These are phyloP conservation scores for Dasysyrphus albostriatus DNA, from an alignment of 2,888 invertebrate genomes.

Conservation along the genomic window DNA sequence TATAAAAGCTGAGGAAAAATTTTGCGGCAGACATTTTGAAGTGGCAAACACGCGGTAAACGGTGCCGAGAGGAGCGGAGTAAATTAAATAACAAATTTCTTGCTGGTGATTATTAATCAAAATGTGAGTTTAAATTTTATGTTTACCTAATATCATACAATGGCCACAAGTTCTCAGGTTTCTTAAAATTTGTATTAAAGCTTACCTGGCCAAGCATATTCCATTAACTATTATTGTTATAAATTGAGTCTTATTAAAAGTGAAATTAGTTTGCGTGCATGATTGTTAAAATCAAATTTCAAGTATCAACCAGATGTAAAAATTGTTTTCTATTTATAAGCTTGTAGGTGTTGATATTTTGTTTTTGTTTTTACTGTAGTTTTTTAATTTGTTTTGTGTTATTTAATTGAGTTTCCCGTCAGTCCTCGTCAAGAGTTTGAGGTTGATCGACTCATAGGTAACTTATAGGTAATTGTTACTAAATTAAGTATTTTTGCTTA, in stretches of 20 bases:
- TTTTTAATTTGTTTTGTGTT: slow-evolving; percentile 19
- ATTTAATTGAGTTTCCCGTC: slow-evolving; percentile 12
- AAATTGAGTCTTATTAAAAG: not conserved
- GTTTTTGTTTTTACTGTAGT: slow-evolving; percentile 7
- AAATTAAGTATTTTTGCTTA: not conserved
- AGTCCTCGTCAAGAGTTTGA: slow-evolving; percentile 44
- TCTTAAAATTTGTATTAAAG: not conserved
- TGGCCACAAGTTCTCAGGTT: not conserved
- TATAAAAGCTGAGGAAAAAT: slow-evolving; percentile 61
- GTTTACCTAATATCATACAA: not conserved
- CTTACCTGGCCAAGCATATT: not conserved
- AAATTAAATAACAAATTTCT: slow-evolving; percentile 12
- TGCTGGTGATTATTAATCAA: slow-evolving; percentile 1
- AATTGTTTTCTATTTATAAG: slow-evolving; percentile 49
- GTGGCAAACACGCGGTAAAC: slow-evolving; percentile 32
- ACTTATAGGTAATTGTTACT: not conserved
- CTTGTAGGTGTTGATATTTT: slow-evolving; percentile 11
- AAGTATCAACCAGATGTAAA: slow-evolving; percentile 32
- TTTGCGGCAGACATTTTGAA: slow-evolving; percentile 44
- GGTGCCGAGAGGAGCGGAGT: slow-evolving; percentile 20
- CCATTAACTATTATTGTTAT: not conserved
- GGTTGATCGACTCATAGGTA: slow-evolving; percentile 15
- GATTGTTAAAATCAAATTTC: slow-evolving; percentile 33
- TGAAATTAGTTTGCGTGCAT: slow-evolving; percentile 30
- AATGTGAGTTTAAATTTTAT: slow-evolving; percentile 18